Percentiles rank a stretch among this genome's conserved stretches.
phyloP scores from a whole-genome alignment of 2,888 invertebrate species.

The Drosophila melanocephala region DNA sequence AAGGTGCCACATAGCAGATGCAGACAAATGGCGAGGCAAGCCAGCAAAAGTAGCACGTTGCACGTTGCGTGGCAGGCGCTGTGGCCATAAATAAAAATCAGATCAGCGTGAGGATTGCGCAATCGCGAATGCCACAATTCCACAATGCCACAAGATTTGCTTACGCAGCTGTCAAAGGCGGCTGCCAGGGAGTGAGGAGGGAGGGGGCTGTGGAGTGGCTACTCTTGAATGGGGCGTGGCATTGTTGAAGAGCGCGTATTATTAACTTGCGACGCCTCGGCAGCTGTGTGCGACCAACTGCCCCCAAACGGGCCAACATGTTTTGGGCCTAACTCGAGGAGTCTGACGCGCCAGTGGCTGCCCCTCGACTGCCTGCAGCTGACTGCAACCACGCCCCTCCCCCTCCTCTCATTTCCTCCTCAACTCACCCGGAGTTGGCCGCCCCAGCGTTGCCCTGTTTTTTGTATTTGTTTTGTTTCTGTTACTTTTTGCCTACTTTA shows the following conservation, averaged over 20 bases:
- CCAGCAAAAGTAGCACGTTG: conserved; percentile 1
- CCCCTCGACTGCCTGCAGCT: conserved; percentile 11
- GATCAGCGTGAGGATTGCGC: conserved; percentile 84
- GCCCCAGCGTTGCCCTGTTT: conserved; percentile 7
- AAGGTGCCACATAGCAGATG: conserved; percentile 41
- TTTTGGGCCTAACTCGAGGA: conserved; percentile 72
- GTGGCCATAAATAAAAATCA: conserved; percentile 83
- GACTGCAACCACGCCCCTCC: neutral
- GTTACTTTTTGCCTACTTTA: conserved; percentile 68
- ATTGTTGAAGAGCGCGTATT: conserved; percentile 27
- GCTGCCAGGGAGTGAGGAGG: neutral
- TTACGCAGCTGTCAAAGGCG: conserved; percentile 54
- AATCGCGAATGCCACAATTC: conserved; percentile 65
- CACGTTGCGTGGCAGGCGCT: conserved; percentile 31
- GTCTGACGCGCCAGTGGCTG: conserved; percentile 24
- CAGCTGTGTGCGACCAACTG: conserved; percentile 39
- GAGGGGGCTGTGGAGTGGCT: neutral
- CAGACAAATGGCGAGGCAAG: conserved; percentile 9
- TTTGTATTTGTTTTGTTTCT: conserved; percentile 12
- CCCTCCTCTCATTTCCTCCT: neutral
- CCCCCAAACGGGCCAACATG: conserved; percentile 58
- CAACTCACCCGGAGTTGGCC: neutral
- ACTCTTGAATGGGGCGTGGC: conserved; percentile 36
- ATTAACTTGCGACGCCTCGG: conserved; percentile 58
- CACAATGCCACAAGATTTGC: conserved; percentile 38